Evolutionary conservation across 2,113 vertebrate genomes (phyloP).

Genomic region (Scalopus aquaticus): DNA sequence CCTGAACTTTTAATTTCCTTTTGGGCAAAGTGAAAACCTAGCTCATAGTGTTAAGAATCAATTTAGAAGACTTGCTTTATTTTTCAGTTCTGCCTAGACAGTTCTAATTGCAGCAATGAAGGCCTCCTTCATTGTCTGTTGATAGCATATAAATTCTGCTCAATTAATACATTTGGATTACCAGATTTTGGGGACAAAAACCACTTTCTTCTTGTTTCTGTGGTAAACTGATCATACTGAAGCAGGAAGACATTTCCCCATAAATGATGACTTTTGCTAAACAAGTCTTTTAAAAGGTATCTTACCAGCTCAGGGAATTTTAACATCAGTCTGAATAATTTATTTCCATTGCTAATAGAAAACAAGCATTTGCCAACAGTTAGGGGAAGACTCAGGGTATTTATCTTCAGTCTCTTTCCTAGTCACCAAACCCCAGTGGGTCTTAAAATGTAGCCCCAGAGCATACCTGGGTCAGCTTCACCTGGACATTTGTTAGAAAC

Average conservation of each 20-base stretch:
- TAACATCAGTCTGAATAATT: not conserved
- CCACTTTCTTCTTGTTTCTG: not conserved
- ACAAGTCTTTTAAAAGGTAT: not conserved
- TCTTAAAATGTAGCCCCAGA: not conserved
- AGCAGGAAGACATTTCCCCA: not conserved
- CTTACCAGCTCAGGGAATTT: not conserved
- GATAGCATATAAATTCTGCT: not conserved
- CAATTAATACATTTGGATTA: not conserved
- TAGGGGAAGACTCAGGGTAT: not conserved
- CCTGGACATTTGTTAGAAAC: not conserved
- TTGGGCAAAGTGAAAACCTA: not conserved
- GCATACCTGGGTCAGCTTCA: not conserved
- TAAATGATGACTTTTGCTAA: not conserved
- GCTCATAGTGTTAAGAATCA: not conserved
- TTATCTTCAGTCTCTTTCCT: not conserved
- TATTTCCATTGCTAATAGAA: not conserved
- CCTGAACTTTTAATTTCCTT: not conserved
- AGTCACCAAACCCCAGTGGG: not conserved
- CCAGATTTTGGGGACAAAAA: not conserved
- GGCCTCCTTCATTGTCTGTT: not conserved
- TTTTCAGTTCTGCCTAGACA: no score
- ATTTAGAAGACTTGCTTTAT: not conserved
- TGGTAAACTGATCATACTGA: not conserved
- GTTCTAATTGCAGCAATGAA: not conserved
- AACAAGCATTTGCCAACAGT: not conserved